Conservation (phyloP, 2,113 vertebrate genomes). For the Ivindomyrus marchei region DNA sequence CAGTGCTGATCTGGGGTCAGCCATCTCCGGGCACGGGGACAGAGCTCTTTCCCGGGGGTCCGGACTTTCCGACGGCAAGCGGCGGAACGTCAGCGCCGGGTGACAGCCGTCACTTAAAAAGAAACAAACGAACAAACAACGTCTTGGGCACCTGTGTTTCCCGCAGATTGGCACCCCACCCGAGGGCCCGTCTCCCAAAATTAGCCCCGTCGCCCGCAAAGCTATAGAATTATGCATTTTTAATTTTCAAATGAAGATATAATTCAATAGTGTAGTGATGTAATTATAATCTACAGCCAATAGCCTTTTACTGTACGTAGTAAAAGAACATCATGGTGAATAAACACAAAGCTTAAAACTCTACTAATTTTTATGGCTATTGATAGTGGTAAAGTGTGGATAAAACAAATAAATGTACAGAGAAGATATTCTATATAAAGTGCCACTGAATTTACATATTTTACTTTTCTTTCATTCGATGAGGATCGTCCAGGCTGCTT, state of each 20-base stretch:
- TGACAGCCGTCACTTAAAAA: background rate
- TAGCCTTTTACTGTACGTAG: conserved; percentile 9
- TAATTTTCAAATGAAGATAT: background rate
- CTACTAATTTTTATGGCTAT: conserved; percentile 11
- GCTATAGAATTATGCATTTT: background rate
- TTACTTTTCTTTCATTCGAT: background rate
- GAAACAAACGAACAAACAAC: background rate
- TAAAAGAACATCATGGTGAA: background rate
- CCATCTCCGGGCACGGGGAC: background rate
- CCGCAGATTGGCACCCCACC: background rate
- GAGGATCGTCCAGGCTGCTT: conserved; percentile 24
- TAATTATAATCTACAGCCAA: conserved; percentile 1
- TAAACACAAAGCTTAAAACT: background rate
- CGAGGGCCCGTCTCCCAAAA: background rate
- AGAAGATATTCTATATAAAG: conserved; percentile 12
- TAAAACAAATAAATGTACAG: conserved; percentile 1
- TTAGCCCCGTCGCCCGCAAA: background rate
- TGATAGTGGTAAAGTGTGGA: background rate
- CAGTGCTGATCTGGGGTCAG: background rate
- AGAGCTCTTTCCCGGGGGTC: background rate
- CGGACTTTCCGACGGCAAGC: background rate
- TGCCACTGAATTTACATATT: conserved; percentile 16
- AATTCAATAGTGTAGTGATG: background rate
- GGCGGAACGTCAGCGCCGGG: no score
- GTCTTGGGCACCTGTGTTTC: background rate